Percentiles rank a stretch among this genome's conserved stretches.
Conservation (phyloP, 2,113 vertebrate genomes). For the Heterochromis multidens region DNA sequence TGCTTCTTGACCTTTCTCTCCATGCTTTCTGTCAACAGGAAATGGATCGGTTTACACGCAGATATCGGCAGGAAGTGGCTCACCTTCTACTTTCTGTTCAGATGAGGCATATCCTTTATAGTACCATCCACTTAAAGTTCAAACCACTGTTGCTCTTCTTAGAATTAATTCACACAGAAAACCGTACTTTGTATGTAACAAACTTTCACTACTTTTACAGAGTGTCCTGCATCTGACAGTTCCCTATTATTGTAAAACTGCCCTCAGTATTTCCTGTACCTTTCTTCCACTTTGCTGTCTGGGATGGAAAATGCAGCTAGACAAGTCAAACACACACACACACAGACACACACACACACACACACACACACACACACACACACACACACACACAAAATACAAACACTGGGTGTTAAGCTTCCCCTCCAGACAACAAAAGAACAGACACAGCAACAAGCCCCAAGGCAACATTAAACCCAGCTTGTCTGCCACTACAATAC, state of each 20-base stretch:
- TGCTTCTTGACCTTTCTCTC: constrained; percentile 2
- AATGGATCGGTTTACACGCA: neutral
- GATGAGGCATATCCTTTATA: neutral
- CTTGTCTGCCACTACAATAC: constrained; percentile 32
- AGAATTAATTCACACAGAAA: neutral
- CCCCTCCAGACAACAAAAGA: constrained; percentile 59
- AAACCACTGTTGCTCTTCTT: neutral
- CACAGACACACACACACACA: neutral
- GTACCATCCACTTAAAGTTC: neutral
- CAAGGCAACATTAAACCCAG: constrained; percentile 56
- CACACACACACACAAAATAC: constrained; percentile 19
- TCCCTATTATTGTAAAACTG: constrained; percentile 20
- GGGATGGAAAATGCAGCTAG: constrained; percentile 33
- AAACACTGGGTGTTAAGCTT: constrained; percentile 49
- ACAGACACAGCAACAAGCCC: constrained; percentile 63
- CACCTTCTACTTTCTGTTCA: neutral
- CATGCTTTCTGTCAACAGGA: constrained; percentile 40
- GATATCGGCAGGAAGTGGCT: constrained; percentile 31
- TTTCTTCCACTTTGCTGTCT: constrained; percentile 14
- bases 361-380: neutral
- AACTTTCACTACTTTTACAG: neutral
- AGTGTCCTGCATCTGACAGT: neutral
- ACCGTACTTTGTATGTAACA: neutral
- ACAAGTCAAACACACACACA: constrained; percentile 25
- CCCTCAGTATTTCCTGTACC: constrained; percentile 50